Evolutionary conservation across 1,140 invertebrate genomes (phyloP).

Genomic region (Aethina tumida): DNA sequence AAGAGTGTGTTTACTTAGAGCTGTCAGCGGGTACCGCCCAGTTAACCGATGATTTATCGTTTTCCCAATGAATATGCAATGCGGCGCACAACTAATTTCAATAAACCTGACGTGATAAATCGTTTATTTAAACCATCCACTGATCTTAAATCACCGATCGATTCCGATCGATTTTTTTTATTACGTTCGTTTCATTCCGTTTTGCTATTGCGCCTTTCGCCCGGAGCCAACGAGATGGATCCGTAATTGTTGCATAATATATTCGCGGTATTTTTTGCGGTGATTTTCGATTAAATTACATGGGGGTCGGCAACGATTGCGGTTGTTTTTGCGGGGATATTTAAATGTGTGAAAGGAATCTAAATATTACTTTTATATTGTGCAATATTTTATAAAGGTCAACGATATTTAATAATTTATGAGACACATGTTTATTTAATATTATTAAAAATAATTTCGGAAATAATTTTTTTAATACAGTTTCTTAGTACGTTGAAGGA

Average conservation of each 20-base stretch:
- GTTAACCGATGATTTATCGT: conserved; percentile 22
- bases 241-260: not conserved
- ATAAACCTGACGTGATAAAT: conserved; percentile 25
- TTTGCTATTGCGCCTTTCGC: not conserved
- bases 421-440: too few species aligned
- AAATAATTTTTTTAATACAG: too few species aligned
- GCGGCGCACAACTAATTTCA: conserved; percentile 23
- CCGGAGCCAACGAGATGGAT: conserved; percentile 1
- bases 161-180: too few species aligned
- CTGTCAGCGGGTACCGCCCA: conserved; percentile 21
- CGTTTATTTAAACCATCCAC: conserved; percentile 23
- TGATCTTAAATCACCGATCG: conserved; percentile 13
- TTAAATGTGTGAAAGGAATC: too few species aligned
- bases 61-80: conserved; percentile 25
- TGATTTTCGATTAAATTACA: too few species aligned
- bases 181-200: not conserved
- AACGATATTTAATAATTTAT: too few species aligned
- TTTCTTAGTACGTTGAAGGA: too few species aligned
- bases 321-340: too few species aligned
- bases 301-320: too few species aligned
- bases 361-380: too few species aligned
- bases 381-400: too few species aligned
- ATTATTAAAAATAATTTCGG: too few species aligned
- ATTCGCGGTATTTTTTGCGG: not conserved
- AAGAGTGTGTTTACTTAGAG: conserved; percentile 25